Evolutionary conservation across 2,888 invertebrate genomes (phyloP), one percentile per base, ranked within the genome.

Genomic region (Ornithoptera priamus): DNA sequence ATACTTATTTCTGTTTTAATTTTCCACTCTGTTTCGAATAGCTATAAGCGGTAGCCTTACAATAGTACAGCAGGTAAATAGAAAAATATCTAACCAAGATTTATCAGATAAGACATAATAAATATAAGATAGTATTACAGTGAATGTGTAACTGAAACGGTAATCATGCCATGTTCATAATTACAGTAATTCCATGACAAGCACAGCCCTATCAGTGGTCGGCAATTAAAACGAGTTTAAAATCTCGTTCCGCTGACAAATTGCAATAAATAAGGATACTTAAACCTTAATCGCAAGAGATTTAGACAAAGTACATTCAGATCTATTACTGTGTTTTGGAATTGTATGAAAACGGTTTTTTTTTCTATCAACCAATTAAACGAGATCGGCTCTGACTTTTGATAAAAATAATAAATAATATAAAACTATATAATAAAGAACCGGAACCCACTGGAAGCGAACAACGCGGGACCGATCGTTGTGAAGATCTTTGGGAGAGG

Each of bases 151-250:
- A 0, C 53, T n/a, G 53, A 53, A 53, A 53, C 53, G 53, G 53
- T n/a, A n/a, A 53, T 53, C n/a, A 53, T n/a, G n/a, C 8, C 53
- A n/a, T 53, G 18, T n/a, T 53, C 18, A n/a, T n/a, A 53, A 53
- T 53, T 53, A 53, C 53, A 53, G 53, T 53, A n/a, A 53, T 65
- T 46, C 59, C 4, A 15, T 60, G 10, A 20, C 17, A 60, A 36
- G 62, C 42, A 53, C 71, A 74, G 57, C 74, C 74, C 74, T 75
- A 68, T 69, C 74, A 67, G 42, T 39, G 42, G 46, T 57, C 24
- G 62, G 76, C 74, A 75, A 77, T 76, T 77, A 76, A 76, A 77
- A 77, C 74, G 69, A 76, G 76, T 77, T 77, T 75, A 76, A 75
- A 76, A 75, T 72, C 77, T 77, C 76, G 75, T 75, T 77, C 68